Conservation (phyloP, 2,888 invertebrate species). For the Germaria angustata region DNA sequence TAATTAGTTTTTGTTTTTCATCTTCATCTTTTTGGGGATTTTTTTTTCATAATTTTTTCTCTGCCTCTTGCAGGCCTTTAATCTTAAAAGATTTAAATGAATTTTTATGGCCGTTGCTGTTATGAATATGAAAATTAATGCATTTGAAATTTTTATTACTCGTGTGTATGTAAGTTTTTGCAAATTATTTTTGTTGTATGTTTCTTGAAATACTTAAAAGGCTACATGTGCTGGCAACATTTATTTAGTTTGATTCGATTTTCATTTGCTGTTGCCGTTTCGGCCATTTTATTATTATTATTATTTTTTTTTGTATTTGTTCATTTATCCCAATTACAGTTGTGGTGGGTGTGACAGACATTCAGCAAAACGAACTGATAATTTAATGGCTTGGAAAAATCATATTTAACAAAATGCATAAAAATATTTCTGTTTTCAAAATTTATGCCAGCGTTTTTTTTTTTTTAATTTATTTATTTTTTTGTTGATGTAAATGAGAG, state of each 20-base stretch:
- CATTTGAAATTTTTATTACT: constrained; percentile 18
- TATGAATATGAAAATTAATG: constrained; percentile 16
- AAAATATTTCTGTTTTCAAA: constrained; percentile 30
- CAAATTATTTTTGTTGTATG: not conserved
- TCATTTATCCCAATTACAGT: constrained; percentile 48
- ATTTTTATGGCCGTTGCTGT: constrained; percentile 11
- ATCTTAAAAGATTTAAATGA: constrained; percentile 7
- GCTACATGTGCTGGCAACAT: constrained; percentile 51
- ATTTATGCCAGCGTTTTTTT: constrained; percentile 47
- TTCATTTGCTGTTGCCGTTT: constrained; percentile 25
- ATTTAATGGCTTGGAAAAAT: constrained; percentile 62
- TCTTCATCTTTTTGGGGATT: not conserved
- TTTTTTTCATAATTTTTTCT: not conserved
- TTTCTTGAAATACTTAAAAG: constrained; percentile 5
- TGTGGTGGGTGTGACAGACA: constrained; percentile 60
- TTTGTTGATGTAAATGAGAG: constrained; percentile 36
- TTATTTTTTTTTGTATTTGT: not conserved
- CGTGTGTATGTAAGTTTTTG: too few species aligned
- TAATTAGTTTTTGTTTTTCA: constrained; percentile 55
- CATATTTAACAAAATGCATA: constrained; percentile 32
- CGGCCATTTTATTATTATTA: not conserved
- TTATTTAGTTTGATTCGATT: constrained; percentile 38
- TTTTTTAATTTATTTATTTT: not conserved
- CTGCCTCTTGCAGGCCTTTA: not conserved
- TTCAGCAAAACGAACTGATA: constrained; percentile 18